Percentiles rank a stretch among this genome's conserved stretches.
These are phyloP conservation scores for Asteroscopus sphinx DNA, from an alignment of 2,888 invertebrate genomes.

Conservation along the genomic window DNA sequence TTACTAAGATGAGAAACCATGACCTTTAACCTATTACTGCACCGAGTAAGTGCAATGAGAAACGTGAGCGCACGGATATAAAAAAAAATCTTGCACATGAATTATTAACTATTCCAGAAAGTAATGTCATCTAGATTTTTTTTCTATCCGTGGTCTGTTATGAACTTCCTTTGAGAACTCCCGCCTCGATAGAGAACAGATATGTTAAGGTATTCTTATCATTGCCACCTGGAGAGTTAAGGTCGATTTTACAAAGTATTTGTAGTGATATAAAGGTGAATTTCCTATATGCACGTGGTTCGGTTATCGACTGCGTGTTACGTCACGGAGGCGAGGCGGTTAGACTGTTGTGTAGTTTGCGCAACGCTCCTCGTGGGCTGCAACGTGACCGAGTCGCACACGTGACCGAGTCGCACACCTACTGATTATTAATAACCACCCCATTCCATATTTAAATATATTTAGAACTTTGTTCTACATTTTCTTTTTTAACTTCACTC, in stretches of 20 bases:
- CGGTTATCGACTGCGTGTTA: constrained; percentile 42
- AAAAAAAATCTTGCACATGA: constrained; percentile 17
- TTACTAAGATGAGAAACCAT: constrained; percentile 12
- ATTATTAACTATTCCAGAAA: constrained; percentile 25
- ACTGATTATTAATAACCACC: constrained; percentile 30
- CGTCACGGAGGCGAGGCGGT: constrained; percentile 44
- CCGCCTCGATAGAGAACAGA: no score
- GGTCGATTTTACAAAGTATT: constrained; percentile 21
- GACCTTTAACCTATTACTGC: constrained; percentile 13
- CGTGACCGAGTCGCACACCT: constrained; percentile 23
- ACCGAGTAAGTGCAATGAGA: constrained; percentile 15
- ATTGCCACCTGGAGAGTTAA: constrained; percentile 1
- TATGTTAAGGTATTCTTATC: constrained; percentile 26
- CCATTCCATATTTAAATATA: constrained; percentile 16
- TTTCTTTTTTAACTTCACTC: constrained; percentile 7
- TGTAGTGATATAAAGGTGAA: constrained; percentile 21
- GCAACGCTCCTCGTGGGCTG: constrained; percentile 42
- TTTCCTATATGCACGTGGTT: constrained; percentile 10
- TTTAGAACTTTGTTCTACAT: constrained; percentile 13
- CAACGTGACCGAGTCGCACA: constrained; percentile 56
- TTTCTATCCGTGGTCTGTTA: constrained; percentile 29
- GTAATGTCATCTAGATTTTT: constrained; percentile 9
- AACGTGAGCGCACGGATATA: constrained; percentile 22
- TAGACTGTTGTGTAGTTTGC: constrained; percentile 45
- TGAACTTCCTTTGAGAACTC: constrained; percentile 8